Evolutionary conservation across 2,113 vertebrate genomes (phyloP).

Genomic region (Lutjanus erythropterus): DNA sequence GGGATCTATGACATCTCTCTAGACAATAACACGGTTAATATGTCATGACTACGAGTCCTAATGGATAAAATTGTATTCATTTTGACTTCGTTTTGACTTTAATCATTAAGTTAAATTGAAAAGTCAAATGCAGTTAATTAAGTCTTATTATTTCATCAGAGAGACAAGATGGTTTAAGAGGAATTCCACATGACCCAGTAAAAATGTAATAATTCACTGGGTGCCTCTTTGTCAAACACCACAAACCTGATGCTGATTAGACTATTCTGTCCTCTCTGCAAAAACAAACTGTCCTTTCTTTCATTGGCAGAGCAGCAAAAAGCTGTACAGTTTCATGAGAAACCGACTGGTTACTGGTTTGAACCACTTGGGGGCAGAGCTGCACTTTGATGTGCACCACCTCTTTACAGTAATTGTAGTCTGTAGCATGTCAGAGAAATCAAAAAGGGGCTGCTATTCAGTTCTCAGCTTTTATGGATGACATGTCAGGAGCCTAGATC

Average conservation of each 20-base stretch:
- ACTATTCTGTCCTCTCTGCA: no score
- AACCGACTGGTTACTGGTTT: conserved; percentile 3
- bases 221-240: no score
- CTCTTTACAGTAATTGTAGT: not conserved
- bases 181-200: not conserved
- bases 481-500: not conserved
- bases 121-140: no score
- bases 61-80: not conserved
- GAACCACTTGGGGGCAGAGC: conserved; percentile 75
- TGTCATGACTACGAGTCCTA: not conserved
- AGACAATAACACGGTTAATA: not conserved
- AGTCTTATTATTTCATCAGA: not conserved
- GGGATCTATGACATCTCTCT: no score
- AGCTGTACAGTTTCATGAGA: not conserved
- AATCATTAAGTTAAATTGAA: not conserved
- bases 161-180: not conserved
- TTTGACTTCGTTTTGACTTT: not conserved
- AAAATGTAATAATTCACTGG: not conserved
- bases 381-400: conserved; percentile 28
- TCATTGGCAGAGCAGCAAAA: no score
- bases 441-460: not conserved
- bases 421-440: not conserved
- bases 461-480: not conserved
- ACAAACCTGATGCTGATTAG: not conserved
- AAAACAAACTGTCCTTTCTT: not conserved